Conservation (phyloP, 2,113 vertebrate species). For the Solenodon paradoxus region DNA sequence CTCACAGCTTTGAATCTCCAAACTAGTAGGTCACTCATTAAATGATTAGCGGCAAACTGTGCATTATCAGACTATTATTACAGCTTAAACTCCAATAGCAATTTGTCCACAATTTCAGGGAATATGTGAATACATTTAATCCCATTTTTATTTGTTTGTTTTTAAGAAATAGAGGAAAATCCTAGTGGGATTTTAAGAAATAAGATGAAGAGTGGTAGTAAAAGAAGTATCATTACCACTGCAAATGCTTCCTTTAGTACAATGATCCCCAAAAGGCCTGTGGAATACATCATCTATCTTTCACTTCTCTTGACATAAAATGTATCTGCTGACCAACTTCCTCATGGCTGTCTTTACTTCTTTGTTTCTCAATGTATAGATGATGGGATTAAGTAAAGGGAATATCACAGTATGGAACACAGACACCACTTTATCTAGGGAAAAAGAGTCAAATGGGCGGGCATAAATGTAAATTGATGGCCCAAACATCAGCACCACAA, state of each 20-base stretch:
- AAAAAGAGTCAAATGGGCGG: conserved; percentile 73
- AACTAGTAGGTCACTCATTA: not conserved
- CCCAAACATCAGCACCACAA: conserved; percentile 77
- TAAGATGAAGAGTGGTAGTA: not conserved
- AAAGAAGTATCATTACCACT: not conserved
- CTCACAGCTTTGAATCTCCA: not conserved
- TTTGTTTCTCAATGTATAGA: conserved; percentile 76
- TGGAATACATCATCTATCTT: not conserved
- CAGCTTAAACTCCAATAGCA: not conserved
- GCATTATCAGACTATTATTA: not conserved
- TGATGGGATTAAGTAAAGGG: conserved; percentile 77
- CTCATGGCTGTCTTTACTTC: conserved; percentile 75
- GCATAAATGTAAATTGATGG: conserved; percentile 78
- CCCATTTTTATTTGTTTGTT: not conserved
- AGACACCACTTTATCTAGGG: conserved; percentile 77
- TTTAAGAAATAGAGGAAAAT: not conserved
- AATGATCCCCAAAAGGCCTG: not conserved
- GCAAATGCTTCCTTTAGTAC: not conserved
- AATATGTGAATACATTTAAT: not conserved
- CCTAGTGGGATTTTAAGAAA: not conserved
- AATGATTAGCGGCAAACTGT: not conserved
- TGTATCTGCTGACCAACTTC: conserved; percentile 58
- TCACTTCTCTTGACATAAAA: conserved; percentile 60
- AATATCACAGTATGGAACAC: conserved; percentile 79
- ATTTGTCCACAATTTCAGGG: not conserved